phyloP scores from a whole-genome alignment of 2,797 vertebrate species.

The Sphaeramia orbicularis region DNA sequence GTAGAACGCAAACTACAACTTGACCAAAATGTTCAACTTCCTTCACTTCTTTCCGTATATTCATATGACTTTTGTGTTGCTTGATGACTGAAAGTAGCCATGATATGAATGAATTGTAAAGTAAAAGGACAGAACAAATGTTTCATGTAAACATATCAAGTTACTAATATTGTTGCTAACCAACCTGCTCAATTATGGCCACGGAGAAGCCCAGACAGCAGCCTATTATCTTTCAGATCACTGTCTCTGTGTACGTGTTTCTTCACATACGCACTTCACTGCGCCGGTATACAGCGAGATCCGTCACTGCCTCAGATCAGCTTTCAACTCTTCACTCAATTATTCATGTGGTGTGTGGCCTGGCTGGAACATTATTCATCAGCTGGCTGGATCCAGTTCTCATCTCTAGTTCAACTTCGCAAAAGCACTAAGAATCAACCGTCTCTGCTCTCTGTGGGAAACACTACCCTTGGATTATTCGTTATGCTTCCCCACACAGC shows the following conservation, averaged over 20 bases:
- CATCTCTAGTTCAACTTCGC: constrained; percentile 66
- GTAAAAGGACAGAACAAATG: background rate
- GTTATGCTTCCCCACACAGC: constrained; percentile 52
- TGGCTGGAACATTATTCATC: constrained; percentile 82
- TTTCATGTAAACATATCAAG: constrained; percentile 24
- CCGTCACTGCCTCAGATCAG: constrained; percentile 71
- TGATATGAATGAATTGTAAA: background rate
- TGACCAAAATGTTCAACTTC: background rate
- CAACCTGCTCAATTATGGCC: constrained; percentile 28
- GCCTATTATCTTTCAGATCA: constrained; percentile 48
- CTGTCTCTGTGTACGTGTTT: constrained; percentile 14
- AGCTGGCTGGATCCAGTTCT: constrained; percentile 79
- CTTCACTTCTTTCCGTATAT: background rate
- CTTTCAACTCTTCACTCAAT: constrained; percentile 80
- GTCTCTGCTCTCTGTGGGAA: constrained; percentile 50
- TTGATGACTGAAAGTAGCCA: constrained; percentile 1
- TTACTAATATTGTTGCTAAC: constrained; percentile 43
- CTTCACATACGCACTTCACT: constrained; percentile 11
- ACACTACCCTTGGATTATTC: constrained; percentile 73
- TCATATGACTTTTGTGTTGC: background rate
- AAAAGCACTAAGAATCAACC: constrained; percentile 57
- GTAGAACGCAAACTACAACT: background rate
- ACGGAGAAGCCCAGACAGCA: constrained; percentile 18
- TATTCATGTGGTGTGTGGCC: constrained; percentile 82
- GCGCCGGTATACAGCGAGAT: constrained; percentile 34